Conservation (phyloP, 2,113 vertebrate species). For the Gopherus evgoodei region DNA sequence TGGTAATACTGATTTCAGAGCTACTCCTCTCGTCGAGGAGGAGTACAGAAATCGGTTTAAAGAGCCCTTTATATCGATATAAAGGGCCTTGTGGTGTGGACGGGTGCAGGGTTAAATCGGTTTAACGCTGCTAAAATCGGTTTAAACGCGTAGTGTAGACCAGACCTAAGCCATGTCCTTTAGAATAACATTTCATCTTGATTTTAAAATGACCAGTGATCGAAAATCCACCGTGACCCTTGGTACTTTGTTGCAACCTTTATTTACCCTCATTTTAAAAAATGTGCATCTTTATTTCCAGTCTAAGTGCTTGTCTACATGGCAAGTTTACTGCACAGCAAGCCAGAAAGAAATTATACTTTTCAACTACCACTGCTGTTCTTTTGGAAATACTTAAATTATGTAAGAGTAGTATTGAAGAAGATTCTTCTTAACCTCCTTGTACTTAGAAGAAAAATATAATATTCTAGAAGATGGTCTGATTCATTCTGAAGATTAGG, state of each 20-base stretch:
- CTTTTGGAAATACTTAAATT: neutral
- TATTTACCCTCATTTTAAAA: neutral
- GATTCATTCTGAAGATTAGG: neutral
- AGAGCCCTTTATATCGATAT: no score
- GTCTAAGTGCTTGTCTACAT: neutral
- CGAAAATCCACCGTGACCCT: neutral
- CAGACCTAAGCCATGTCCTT: neutral
- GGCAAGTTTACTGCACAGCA: neutral
- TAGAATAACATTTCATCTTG: neutral
- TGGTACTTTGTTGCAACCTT: neutral
- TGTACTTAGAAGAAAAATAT: neutral
- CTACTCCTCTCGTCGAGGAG: no score
- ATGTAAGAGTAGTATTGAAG: neutral
- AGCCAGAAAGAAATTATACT: neutral
- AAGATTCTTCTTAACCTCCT: neutral
- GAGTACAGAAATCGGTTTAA: no score
- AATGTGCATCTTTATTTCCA: neutral
- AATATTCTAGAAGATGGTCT: neutral
- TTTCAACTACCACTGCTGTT: neutral
- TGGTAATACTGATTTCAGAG: no score
- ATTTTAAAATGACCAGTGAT: neutral
- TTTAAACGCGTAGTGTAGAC: no score
- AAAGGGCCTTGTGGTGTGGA: no score
- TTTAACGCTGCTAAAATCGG: no score
- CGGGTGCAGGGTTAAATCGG: no score